These are phyloP conservation scores for Sterna hirundo DNA, from an alignment of 2,113 vertebrate genomes.

Conservation along the genomic window DNA sequence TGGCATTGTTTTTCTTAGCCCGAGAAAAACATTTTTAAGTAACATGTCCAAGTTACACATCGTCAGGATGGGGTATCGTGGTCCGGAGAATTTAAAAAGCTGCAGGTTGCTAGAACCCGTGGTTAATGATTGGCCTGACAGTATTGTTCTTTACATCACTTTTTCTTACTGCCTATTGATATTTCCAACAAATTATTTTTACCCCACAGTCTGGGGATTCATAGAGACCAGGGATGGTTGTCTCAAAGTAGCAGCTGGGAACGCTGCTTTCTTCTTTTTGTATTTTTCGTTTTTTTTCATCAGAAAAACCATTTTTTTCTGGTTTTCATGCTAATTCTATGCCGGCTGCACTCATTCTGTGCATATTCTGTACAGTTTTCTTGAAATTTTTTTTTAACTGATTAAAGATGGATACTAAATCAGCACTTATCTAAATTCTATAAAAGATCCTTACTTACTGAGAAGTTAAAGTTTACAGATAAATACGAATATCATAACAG, in stretches of 20 bases:
- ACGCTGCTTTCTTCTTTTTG: background rate
- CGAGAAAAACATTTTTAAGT: background rate
- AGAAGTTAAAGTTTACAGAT: background rate
- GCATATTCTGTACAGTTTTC: background rate
- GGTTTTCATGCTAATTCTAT: rapidly evolving
- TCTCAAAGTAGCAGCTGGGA: background rate
- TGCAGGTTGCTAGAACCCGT: background rate
- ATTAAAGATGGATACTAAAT: background rate
- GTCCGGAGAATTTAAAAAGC: background rate
- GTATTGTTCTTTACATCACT: background rate
- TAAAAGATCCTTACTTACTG: background rate
- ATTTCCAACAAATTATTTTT: background rate
- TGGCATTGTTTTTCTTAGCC: background rate
- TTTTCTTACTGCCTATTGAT: background rate
- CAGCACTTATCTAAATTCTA: background rate
- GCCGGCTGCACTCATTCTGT: background rate
- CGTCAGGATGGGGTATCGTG: background rate
- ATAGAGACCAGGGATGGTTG: background rate
- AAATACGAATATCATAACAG: background rate
- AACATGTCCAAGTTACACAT: background rate
- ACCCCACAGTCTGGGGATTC: background rate
- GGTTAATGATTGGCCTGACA: background rate
- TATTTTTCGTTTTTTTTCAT: background rate
- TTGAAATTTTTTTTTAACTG: background rate
- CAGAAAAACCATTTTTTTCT: background rate